A percentile compares a stretch with the other conserved stretches of the same genome.
Conservation (phyloP, 2,113 vertebrate genomes). For the Henicopernis longicauda region DNA sequence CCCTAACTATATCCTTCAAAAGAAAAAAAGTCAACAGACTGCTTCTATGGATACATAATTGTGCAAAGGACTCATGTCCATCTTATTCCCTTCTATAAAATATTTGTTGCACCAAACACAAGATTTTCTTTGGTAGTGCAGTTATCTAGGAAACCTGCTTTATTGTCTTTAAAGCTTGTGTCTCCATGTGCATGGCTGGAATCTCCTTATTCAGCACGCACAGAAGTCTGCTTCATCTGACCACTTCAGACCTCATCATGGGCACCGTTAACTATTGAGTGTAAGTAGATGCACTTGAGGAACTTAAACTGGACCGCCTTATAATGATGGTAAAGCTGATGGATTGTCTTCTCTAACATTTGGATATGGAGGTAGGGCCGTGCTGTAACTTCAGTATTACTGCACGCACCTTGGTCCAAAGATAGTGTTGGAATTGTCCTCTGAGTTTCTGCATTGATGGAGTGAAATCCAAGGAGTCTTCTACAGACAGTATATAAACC, state of each 20-base stretch:
- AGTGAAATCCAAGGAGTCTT: not conserved
- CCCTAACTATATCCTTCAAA: not conserved
- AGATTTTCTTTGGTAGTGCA: not conserved
- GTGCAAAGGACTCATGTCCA: not conserved
- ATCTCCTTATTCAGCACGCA: not conserved
- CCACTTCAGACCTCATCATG: not conserved
- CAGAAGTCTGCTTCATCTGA: not conserved
- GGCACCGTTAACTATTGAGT: not conserved
- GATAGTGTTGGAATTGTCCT: not conserved
- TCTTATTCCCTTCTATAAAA: not conserved
- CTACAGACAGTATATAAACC: not conserved
- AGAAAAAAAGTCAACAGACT: not conserved
- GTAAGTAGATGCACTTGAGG: not conserved
- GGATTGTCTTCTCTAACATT: not conserved
- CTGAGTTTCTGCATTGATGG: not conserved
- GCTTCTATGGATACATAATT: not conserved
- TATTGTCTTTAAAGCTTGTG: not conserved
- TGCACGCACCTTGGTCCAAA: not conserved
- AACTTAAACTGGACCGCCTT: not conserved
- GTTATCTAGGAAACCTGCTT: not conserved
- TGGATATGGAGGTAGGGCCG: not conserved
- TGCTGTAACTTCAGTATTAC: not conserved
- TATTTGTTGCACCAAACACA: not conserved
- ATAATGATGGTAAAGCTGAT: not conserved
- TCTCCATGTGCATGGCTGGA: not conserved